Percentiles rank a stretch among this genome's conserved stretches.
Evolutionary conservation across 2,888 invertebrate species (phyloP).

Genomic region (Lasioglossum leucozonium): DNA sequence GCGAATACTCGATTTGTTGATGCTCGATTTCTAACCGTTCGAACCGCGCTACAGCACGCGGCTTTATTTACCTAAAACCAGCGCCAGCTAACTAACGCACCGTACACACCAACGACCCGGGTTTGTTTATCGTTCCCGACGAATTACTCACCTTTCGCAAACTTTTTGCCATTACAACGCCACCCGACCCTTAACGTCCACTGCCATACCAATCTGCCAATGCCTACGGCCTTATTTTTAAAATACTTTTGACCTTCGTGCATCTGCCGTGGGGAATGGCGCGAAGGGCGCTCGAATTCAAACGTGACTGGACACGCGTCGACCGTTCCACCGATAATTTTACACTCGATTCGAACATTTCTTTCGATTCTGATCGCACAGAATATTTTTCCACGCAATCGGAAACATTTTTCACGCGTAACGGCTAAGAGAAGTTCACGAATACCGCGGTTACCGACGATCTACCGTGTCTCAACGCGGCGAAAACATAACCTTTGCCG

Average conservation of each 20-base stretch:
- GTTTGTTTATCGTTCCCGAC: slow-evolving; percentile 55
- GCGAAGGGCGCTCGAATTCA: slow-evolving; percentile 81
- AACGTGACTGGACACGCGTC: slow-evolving; percentile 66
- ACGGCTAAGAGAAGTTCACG: too few relatives aligned
- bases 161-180: slow-evolving; percentile 92
- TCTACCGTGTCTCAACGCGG: background rate
- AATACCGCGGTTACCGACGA: background rate
- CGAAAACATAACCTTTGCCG: background rate
- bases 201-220: slow-evolving; percentile 86
- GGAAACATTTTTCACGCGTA: background rate
- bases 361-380: background rate
- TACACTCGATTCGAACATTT: background rate
- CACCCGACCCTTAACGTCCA: slow-evolving; percentile 92
- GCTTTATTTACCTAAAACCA: slow-evolving; percentile 69
- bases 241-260: slow-evolving; percentile 84
- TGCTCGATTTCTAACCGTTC: slow-evolving; percentile 68
- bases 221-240: slow-evolving; percentile 83
- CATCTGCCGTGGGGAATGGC: slow-evolving; percentile 82
- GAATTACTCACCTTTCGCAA: slow-evolving; percentile 90
- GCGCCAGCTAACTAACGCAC: slow-evolving; percentile 59
- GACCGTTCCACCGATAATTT: too few relatives aligned
- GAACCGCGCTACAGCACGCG: slow-evolving; percentile 56
- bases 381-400: background rate
- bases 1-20: slow-evolving; percentile 75
- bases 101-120: slow-evolving; percentile 49